phyloP scores from a whole-genome alignment of 2,113 vertebrate genomes.

The Xenus cinereus region DNA sequence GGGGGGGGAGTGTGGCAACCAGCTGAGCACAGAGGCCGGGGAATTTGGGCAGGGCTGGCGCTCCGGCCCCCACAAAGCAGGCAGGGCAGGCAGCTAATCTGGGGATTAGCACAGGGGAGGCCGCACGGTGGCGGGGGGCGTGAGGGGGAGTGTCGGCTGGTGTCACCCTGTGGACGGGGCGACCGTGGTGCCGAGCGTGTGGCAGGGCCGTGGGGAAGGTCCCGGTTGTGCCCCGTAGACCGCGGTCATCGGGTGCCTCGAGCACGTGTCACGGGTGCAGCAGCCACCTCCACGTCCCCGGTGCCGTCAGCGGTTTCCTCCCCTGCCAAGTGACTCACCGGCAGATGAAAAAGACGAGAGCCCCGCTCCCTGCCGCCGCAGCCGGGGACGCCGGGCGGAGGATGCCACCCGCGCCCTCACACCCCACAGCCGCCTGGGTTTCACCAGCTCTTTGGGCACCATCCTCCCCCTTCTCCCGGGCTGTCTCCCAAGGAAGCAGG shows the following conservation, averaged over 20 bases:
- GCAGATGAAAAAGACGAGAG: background rate
- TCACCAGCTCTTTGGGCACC: background rate
- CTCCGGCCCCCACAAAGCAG: background rate
- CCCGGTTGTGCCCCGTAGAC: accelerated
- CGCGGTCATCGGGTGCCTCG: accelerated
- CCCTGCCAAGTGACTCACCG: slow-evolving; percentile 11
- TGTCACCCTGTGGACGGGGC: background rate
- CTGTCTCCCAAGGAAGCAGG: background rate
- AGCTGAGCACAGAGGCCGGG: background rate
- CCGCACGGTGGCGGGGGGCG: accelerated
- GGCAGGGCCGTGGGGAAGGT: background rate
- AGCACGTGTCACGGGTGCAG: background rate
- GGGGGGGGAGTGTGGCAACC: background rate
- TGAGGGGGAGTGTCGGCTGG: no score
- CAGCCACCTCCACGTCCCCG: background rate
- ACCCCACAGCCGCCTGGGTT: accelerated
- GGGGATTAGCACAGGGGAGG: background rate
- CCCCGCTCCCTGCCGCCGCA: background rate
- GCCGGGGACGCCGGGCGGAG: accelerated
- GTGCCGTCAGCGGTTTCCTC: background rate
- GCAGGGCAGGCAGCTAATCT: background rate
- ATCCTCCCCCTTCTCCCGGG: accelerated
- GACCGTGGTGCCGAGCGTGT: accelerated
- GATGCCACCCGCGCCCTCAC: background rate
- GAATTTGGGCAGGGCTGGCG: background rate